phyloP scores from a whole-genome alignment of 92 coral and sea anemone species.

The Palythoa grandis region DNA sequence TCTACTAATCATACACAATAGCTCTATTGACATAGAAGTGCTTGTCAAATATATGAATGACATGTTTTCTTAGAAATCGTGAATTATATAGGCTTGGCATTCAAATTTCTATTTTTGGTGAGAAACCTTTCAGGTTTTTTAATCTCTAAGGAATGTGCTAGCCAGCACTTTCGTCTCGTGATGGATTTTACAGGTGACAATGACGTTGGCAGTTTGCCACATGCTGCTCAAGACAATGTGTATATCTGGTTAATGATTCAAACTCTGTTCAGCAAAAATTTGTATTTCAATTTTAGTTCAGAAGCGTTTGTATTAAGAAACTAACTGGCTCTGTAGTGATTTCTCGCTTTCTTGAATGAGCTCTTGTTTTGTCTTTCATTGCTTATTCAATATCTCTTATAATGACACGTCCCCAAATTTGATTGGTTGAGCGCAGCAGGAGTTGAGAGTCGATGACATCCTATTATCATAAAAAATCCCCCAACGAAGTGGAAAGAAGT shows the following conservation, averaged over 20 bases:
- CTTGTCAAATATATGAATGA: background rate
- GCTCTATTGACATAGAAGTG: background rate
- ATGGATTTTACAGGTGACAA: background rate
- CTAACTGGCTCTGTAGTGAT: background rate
- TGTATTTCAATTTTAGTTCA: background rate
- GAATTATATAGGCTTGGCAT: constrained; percentile 1
- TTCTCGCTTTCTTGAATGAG: background rate
- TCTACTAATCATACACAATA: background rate
- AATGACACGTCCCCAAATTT: constrained; percentile 19
- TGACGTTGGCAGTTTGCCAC: background rate
- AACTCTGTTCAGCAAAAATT: background rate
- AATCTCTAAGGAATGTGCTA: constrained; percentile 29
- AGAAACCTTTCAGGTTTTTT: background rate
- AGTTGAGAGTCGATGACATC: background rate
- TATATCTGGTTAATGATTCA: no score
- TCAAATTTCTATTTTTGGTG: constrained; percentile 15
- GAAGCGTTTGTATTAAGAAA: background rate
- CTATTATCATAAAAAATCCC: background rate
- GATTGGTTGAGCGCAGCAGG: constrained; percentile 33
- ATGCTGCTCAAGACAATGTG: background rate
- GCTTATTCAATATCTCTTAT: background rate
- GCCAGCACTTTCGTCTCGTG: constrained; percentile 3
- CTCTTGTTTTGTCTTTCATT: background rate
- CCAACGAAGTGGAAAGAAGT: background rate
- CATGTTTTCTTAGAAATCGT: constrained; percentile 1